These are phyloP conservation scores for Cyprinella venusta DNA, from an alignment of 2,797 vertebrate species.

Conservation along the genomic window DNA sequence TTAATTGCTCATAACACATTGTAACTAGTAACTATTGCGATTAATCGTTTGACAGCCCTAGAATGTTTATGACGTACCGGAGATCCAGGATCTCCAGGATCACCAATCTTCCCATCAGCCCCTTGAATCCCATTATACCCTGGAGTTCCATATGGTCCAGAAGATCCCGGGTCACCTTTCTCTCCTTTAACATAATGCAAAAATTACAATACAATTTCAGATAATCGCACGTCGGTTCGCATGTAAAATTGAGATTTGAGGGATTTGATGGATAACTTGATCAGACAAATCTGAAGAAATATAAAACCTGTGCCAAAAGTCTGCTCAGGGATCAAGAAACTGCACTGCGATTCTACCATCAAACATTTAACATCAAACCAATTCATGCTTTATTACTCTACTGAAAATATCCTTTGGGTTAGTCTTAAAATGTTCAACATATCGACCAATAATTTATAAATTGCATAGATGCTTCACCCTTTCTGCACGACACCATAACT, in stretches of 20 bases:
- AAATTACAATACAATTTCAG: neutral
- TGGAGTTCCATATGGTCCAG: constrained; percentile 60
- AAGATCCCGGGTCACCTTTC: constrained; percentile 66
- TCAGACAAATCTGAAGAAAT: neutral
- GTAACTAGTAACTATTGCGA: too few relatives aligned
- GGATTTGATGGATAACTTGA: neutral
- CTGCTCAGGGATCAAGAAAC: neutral
- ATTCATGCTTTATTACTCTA: neutral
- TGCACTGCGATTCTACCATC: neutral
- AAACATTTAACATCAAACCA: neutral
- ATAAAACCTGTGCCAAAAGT: neutral
- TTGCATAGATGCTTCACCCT: constrained; percentile 62
- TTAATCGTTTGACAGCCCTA: too few relatives aligned
- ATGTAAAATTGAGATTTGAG: neutral
- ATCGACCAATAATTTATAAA: neutral
- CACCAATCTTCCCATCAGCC: constrained; percentile 61
- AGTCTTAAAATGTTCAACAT: neutral
- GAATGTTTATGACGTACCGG: constrained; percentile 60
- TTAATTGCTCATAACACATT: neutral
- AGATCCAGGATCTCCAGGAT: constrained; percentile 65
- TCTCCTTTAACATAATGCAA: constrained; percentile 63
- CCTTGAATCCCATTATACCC: constrained; percentile 70
- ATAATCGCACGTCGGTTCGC: too few relatives aligned
- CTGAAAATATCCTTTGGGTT: neutral
- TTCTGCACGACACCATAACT: constrained; percentile 57